These are phyloP conservation scores for Caerostris extrusa DNA, from an alignment of 1,140 invertebrate genomes.

Conservation along the genomic window DNA sequence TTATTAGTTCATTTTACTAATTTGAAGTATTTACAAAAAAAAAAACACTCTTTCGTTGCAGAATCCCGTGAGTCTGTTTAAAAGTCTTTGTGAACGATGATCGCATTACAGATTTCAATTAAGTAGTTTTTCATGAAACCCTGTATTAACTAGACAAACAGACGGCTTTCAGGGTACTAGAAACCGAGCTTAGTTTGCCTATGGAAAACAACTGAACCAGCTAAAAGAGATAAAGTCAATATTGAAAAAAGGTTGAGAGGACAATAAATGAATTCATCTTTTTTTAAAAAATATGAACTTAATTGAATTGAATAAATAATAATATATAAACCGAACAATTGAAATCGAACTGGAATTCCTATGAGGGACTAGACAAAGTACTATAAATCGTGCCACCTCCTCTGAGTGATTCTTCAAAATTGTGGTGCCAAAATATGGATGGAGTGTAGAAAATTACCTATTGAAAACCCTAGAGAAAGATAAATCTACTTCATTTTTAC, in stretches of 20 bases:
- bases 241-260: not conserved
- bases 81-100: not conserved
- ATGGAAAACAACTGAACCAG: not conserved
- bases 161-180: not conserved
- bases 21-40: not conserved
- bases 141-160: not conserved
- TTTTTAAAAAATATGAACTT: not conserved
- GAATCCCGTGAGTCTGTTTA: not conserved
- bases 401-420: too few species aligned
- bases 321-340: too few species aligned
- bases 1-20: too few species aligned
- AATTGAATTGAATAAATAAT: not conserved
- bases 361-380: too few species aligned
- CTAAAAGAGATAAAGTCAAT: not conserved
- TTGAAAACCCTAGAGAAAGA: too few species aligned
- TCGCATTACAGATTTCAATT: conserved; percentile 9
- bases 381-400: too few species aligned
- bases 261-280: not conserved
- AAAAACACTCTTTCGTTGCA: not conserved
- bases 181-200: not conserved
- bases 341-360: too few species aligned
- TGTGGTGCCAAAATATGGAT: too few species aligned
- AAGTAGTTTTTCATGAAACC: not conserved
- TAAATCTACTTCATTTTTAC: too few species aligned
- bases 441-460: too few species aligned